A percentile compares a stretch with the other conserved stretches of the same genome.
These are phyloP conservation scores for Megaceryle maxima DNA, from an alignment of 2,113 vertebrate genomes.

Conservation along the genomic window DNA sequence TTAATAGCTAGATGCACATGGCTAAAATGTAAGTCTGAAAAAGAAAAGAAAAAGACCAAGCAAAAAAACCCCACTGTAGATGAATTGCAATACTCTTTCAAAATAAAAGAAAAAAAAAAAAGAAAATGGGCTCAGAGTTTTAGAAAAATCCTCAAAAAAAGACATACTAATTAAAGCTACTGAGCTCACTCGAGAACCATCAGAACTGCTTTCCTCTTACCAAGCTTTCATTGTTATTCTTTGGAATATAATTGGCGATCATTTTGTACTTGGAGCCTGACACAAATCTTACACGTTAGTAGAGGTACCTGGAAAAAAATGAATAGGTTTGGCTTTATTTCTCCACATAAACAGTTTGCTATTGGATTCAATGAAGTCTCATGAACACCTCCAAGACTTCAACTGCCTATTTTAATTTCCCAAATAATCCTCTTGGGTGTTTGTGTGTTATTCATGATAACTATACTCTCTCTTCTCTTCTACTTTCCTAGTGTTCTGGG, in stretches of 20 bases:
- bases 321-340: not conserved
- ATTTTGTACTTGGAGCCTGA: constrained; percentile 26
- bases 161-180: not conserved
- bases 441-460: not conserved
- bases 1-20: not conserved
- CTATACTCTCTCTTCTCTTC: not conserved
- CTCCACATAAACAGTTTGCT: not conserved
- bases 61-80: not conserved
- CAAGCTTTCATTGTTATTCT: constrained; percentile 19
- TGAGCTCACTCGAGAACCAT: not conserved
- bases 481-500: not conserved
- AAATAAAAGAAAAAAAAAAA: not conserved
- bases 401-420: not conserved
- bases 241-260: not conserved
- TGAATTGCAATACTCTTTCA: not conserved
- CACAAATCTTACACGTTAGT: not conserved
- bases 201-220: not conserved
- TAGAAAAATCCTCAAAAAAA: not conserved
- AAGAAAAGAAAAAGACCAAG: not conserved
- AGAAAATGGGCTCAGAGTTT: not conserved
- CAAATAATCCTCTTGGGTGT: not conserved
- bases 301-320: not conserved
- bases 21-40: not conserved
- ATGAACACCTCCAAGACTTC: not conserved
- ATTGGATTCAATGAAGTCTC: not conserved